Percentiles rank a stretch among this genome's conserved stretches.
Conservation (phyloP, 2,113 vertebrate species). For the Rhea pennata region DNA sequence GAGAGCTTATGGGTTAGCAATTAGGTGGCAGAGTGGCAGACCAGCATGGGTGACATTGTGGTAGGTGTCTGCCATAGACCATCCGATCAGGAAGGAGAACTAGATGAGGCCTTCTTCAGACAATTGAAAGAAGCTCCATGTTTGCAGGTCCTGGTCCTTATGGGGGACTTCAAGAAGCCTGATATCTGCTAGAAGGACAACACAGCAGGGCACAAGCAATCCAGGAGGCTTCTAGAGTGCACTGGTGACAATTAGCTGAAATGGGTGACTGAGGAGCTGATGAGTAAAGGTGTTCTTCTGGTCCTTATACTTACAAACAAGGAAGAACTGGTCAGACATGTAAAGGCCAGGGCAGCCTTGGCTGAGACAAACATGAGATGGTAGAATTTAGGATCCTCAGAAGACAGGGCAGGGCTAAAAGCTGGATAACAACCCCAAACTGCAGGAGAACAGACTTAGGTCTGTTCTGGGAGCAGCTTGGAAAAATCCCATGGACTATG, state of each 20-base stretch:
- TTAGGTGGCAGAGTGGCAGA: too few relatives aligned
- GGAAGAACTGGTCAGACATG: background rate
- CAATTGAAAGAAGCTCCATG: background rate
- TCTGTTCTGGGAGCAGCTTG: background rate
- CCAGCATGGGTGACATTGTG: too few relatives aligned
- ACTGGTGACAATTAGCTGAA: background rate
- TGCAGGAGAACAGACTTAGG: background rate
- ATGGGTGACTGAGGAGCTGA: background rate
- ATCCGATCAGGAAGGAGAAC: background rate
- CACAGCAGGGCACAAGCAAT: background rate
- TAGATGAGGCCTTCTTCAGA: background rate
- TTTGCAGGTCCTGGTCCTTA: background rate
- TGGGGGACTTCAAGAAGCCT: background rate
- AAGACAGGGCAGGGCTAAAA: background rate
- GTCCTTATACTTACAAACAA: background rate
- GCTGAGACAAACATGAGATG: background rate
- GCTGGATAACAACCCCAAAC: background rate
- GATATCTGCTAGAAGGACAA: background rate
- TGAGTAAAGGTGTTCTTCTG: background rate
- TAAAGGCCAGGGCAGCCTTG: background rate
- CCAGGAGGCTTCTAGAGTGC: background rate
- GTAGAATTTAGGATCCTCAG: background rate
- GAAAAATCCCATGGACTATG: background rate
- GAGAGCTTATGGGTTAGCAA: background rate
- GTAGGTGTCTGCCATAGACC: background rate